Base-by-base conservation (phyloP, 1,140 invertebrate genomes). In the Xylocopa sonorina region DNA sequence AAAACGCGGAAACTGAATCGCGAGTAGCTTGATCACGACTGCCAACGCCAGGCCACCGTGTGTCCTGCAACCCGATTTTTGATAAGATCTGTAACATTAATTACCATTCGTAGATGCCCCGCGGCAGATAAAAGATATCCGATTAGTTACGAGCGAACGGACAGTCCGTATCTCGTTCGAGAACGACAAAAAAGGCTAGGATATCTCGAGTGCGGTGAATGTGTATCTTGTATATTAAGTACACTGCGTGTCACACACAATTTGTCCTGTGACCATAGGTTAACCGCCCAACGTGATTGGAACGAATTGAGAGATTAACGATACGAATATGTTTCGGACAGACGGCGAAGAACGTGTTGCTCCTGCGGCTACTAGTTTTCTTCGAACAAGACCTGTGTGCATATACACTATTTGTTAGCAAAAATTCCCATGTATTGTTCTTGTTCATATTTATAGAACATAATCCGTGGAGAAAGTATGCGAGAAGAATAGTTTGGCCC, bases 11-110 rank as follows among this genome's bases (percentile, higher is more conserved):
- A 41, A 72, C 38, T 29, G 41, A 74, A 74, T 74, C n/a, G 58
- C n/a, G 12, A 10, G 16, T 21, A 66, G 16, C 18, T 51, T 2
- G 46, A 10, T 21, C 9, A 41, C 57, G 46, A 41, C 16, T 32
- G 18, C n/a, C 29, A 48, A 41, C 38, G 46, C 29, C 46, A 14
- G 24, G 1, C 16, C 10, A 27, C 27, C 18, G 6, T 29, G 12
- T 34, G 6, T 32, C 24, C 24, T 9, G 21, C n/a, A 50, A 60
- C 41, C n/a, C 29, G 29, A 74, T 74, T 74, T 74, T 64, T 51
- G 57, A 74, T 74, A 74, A n/a, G 72, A 63, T 74, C 58, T 34
- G 14, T 21, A 12, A 12, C 72, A 51, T 63, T 74, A 74, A 74
- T 74, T 74, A 32, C 58, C 16, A 51, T 64, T 63, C 43, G n/a